phyloP scores from a whole-genome alignment of 2,888 invertebrate species.

The Pachymerium ferrugineum region DNA sequence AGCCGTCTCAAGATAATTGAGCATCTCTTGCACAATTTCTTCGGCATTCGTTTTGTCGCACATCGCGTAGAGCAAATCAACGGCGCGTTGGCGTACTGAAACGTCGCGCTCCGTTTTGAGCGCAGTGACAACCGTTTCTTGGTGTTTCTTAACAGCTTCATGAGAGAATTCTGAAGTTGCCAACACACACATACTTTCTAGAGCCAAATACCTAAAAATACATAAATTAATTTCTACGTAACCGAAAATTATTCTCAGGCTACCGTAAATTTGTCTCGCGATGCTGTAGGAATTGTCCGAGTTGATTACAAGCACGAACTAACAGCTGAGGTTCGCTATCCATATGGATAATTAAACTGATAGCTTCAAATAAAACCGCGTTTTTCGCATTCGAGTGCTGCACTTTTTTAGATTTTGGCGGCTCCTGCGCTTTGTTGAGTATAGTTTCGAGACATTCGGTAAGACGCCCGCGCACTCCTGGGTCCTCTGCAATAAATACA shows the following conservation, averaged over 20 bases:
- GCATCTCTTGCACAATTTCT: constrained; percentile 99
- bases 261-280: constrained; percentile 92
- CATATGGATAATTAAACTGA: constrained; percentile 98
- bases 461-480: constrained; percentile 88
- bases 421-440: constrained; percentile 97
- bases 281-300: constrained; percentile 89
- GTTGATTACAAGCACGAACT: constrained; percentile 96
- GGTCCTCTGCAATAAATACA: constrained; percentile 67
- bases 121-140: constrained; percentile 96
- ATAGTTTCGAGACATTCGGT: constrained; percentile 98
- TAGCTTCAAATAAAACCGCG: constrained; percentile 98
- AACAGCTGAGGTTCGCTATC: constrained; percentile 94
- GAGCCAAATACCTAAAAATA: constrained; percentile 68
- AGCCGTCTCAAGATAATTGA: constrained; percentile 96
- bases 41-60: constrained; percentile 99
- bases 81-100: constrained; percentile 94
- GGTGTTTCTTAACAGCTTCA: constrained; percentile 99
- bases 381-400: constrained; percentile 99
- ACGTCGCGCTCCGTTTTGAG: constrained; percentile 99
- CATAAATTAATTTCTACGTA: background rate
- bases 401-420: constrained; percentile 99
- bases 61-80: constrained; percentile 98
- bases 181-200: constrained; percentile 98
- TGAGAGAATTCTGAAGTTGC: constrained; percentile 99
- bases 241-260: background rate